Percentiles rank a stretch among this genome's conserved stretches.
These are phyloP conservation scores for Sesamia inferens DNA, from an alignment of 2,888 invertebrate genomes.

Conservation along the genomic window DNA sequence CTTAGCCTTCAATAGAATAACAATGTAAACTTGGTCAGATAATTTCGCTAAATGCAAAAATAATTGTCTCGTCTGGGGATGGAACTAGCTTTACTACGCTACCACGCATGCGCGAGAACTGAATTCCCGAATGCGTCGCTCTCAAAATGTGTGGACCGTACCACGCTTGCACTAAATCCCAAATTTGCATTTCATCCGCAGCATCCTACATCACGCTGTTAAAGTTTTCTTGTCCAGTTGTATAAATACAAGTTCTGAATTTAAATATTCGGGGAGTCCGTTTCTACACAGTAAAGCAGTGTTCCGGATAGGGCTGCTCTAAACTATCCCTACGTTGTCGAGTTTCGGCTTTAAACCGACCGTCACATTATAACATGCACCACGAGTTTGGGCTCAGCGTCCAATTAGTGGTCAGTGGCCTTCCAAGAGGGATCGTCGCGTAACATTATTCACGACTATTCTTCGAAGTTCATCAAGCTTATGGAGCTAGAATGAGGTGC, in stretches of 20 bases:
- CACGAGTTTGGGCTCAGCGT: background rate
- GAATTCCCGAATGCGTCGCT: background rate
- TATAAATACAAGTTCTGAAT: background rate
- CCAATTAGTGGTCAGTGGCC: conserved; percentile 12
- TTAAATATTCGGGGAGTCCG: conserved; percentile 21
- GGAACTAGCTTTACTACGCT: background rate
- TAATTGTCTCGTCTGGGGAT: background rate
- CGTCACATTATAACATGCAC: background rate
- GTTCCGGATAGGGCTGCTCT: conserved; percentile 25
- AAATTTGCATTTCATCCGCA: conserved; percentile 6
- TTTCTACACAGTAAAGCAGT: conserved; percentile 35
- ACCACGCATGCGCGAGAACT: conserved; percentile 18
- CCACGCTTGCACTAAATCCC: conserved; percentile 1
- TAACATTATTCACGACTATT: background rate
- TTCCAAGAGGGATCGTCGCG: background rate
- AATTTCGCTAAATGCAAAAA: conserved; percentile 1
- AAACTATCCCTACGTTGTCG: conserved; percentile 13
- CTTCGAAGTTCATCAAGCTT: conserved; percentile 2
- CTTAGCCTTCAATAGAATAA: too few relatives aligned
- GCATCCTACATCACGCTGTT: conserved; percentile 13
- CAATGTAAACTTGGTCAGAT: background rate
- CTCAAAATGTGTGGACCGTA: conserved; percentile 4
- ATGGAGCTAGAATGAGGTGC: background rate
- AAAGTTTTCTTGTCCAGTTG: conserved; percentile 6
- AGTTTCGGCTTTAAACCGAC: conserved; percentile 29